Conservation (phyloP, 1,140 invertebrate species). For the Sipha flava region DNA sequence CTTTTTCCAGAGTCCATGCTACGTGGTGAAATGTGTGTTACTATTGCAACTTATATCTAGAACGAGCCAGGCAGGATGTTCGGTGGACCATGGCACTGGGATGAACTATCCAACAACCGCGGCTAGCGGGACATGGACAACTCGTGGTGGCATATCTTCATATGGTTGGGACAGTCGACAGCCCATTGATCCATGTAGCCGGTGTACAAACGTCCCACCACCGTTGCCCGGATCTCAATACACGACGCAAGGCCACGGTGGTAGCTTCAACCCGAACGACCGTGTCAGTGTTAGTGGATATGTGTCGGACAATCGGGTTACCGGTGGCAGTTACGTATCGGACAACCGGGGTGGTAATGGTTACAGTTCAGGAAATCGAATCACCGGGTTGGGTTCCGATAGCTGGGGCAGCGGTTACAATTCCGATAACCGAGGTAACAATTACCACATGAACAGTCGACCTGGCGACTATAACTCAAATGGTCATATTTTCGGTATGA, state of each 20-base stretch:
- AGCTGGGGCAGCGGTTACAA: neutral
- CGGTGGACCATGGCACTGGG: neutral
- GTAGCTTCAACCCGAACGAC: neutral
- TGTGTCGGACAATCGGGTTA: neutral
- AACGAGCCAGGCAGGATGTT: conserved; percentile 2
- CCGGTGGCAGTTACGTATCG: neutral
- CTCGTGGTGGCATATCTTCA: conserved; percentile 34
- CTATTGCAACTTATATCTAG: neutral
- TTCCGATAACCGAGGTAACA: neutral
- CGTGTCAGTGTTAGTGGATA: neutral
- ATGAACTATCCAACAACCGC: conserved; percentile 36
- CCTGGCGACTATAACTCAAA: neutral
- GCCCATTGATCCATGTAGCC: conserved; percentile 17
- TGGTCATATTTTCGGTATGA: neutral
- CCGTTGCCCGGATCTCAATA: conserved; percentile 15
- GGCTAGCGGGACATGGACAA: conserved; percentile 43
- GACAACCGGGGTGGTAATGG: neutral
- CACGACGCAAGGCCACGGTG: neutral
- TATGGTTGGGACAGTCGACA: conserved; percentile 34
- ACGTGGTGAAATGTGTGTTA: neutral
- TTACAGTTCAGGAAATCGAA: neutral
- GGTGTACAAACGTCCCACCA: neutral
- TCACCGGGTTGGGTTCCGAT: neutral
- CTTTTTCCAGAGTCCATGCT: neutral
- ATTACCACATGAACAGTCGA: neutral